These are phyloP conservation scores for Cantharis lateralis DNA, from an alignment of 2,888 invertebrate species.

Conservation along the genomic window DNA sequence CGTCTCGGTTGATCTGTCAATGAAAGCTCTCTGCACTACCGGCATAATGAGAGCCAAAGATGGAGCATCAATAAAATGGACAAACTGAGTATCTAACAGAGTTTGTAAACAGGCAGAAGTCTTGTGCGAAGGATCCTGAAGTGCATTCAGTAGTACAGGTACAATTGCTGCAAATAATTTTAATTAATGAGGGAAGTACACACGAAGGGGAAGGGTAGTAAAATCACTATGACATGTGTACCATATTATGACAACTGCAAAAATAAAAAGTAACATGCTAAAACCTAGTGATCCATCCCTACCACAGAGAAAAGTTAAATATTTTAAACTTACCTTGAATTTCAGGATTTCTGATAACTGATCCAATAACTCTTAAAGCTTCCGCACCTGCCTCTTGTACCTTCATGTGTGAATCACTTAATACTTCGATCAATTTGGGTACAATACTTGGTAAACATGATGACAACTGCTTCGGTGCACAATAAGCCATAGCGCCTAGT, in stretches of 20 bases:
- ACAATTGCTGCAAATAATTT: conserved; percentile 70
- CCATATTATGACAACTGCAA: no score
- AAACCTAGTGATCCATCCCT: no score
- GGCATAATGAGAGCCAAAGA: conserved; percentile 99
- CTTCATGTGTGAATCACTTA: conserved; percentile 96
- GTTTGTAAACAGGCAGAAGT: conserved; percentile 93
- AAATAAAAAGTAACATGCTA: no score
- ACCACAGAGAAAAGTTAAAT: neutral
- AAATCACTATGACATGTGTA: no score
- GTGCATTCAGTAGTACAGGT: conserved; percentile 82
- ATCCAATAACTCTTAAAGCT: conserved; percentile 94
- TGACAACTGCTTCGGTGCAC: conserved; percentile 97
- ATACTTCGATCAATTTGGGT: conserved; percentile 93
- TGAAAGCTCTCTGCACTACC: conserved; percentile 95
- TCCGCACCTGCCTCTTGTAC: conserved; percentile 97
- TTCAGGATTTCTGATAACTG: conserved; percentile 97
- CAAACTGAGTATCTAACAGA: conserved; percentile 93
- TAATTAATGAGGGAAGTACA: neutral
- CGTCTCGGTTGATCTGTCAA: conserved; percentile 96
- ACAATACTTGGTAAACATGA: conserved; percentile 98
- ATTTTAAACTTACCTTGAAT: conserved; percentile 71
- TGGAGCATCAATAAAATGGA: conserved; percentile 99
- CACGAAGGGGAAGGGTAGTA: neutral
- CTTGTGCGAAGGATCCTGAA: conserved; percentile 95
- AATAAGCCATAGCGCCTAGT: conserved; percentile 97